A percentile compares a stretch with the other conserved stretches of the same genome.
phyloP scores from a whole-genome alignment of 2,888 invertebrate genomes.

The Athalia cordata region DNA sequence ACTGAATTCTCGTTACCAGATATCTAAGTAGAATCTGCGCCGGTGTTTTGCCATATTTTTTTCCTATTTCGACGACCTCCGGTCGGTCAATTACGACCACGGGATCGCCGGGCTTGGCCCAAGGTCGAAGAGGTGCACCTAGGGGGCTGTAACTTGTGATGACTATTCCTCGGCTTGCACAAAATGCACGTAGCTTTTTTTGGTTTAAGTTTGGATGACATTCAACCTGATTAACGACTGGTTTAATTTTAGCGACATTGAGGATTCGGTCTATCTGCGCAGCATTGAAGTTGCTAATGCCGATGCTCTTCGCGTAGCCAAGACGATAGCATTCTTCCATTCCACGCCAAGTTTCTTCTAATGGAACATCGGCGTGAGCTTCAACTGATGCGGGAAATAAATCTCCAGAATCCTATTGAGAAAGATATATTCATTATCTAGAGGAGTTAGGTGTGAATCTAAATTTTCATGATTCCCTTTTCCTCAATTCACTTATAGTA shows the following conservation, averaged over 20 bases:
- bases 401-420: slow-evolving; percentile 45
- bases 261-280: slow-evolving; percentile 81
- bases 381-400: slow-evolving; percentile 41
- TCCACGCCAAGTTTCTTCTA: slow-evolving; percentile 83
- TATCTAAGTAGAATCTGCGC: slow-evolving; percentile 80
- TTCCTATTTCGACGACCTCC: slow-evolving; percentile 75
- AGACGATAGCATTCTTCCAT: slow-evolving; percentile 82
- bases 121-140: slow-evolving; percentile 77
- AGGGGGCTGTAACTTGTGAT: slow-evolving; percentile 86
- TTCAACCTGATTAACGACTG: slow-evolving; percentile 79
- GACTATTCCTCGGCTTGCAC: slow-evolving; percentile 78
- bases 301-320: slow-evolving; percentile 82
- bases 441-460: neutral
- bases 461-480: neutral
- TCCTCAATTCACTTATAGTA: too few species aligned
- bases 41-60: slow-evolving; percentile 79
- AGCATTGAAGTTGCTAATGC: slow-evolving; percentile 87
- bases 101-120: slow-evolving; percentile 73
- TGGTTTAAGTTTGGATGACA: slow-evolving; percentile 83
- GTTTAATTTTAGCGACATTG: slow-evolving; percentile 76
- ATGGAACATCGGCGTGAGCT: slow-evolving; percentile 75
- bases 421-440: neutral
- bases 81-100: slow-evolving; percentile 76
- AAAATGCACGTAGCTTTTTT: slow-evolving; percentile 81
- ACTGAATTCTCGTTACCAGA: slow-evolving; percentile 73